phyloP scores from a whole-genome alignment of 2,888 invertebrate species.

The Lasius fuliginosus region DNA sequence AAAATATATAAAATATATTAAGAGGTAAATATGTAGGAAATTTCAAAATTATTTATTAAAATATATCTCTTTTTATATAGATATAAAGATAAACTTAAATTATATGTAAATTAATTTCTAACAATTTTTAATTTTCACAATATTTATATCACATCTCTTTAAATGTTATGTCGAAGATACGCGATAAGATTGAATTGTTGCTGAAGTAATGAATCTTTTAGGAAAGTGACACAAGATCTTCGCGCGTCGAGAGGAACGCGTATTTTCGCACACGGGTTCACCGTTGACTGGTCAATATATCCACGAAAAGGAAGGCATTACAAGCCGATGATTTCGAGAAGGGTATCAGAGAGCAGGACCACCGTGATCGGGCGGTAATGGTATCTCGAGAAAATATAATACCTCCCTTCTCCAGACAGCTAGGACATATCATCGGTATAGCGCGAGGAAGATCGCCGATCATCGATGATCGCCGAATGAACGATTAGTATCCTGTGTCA shows the following conservation, averaged over 20 bases:
- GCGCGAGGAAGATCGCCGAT: conserved; percentile 60
- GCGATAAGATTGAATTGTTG: not conserved
- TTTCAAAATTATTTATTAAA: no score
- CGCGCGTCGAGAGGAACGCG: not conserved
- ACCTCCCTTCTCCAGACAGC: conserved; percentile 66
- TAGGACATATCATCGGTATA: conserved; percentile 57
- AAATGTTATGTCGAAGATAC: not conserved
- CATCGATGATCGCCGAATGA: conserved; percentile 82
- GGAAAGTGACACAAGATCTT: not conserved
- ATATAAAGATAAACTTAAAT: not conserved
- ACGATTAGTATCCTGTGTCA: conserved; percentile 85
- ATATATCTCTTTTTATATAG: no score
- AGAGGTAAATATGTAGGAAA: no score
- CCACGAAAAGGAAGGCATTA: conserved; percentile 86
- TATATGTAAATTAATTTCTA: not conserved
- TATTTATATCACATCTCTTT: not conserved
- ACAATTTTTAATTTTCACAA: no score
- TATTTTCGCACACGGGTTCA: conserved; percentile 78
- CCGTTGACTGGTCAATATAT: conserved; percentile 83
- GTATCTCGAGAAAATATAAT: conserved; percentile 81
- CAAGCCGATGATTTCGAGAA: conserved; percentile 83
- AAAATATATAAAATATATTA: no score
- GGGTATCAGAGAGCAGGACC: conserved; percentile 83
- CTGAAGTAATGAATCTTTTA: not conserved
- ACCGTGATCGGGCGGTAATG: conserved; percentile 85